Percentiles rank a stretch among this genome's conserved stretches.
Conservation (phyloP, 2,113 vertebrate genomes). For the Empidonax traillii region DNA sequence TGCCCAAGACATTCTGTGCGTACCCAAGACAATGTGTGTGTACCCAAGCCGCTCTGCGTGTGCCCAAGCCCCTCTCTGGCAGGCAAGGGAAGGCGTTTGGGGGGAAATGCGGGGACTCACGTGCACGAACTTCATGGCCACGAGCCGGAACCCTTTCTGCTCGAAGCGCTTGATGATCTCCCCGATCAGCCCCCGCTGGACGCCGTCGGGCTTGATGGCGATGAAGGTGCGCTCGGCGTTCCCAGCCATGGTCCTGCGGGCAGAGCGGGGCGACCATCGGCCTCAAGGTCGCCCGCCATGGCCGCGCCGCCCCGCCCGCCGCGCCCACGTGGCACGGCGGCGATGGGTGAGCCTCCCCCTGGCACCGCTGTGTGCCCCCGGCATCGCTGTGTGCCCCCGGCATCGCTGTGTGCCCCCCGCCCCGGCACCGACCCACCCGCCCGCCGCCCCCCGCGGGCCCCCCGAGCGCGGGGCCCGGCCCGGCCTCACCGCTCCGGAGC, state of each 20-base stretch:
- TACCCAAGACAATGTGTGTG: too few relatives aligned
- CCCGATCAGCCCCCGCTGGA: slow-evolving; percentile 86
- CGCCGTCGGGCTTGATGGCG: slow-evolving; percentile 91
- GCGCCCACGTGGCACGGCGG: neutral
- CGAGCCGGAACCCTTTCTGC: slow-evolving; percentile 81
- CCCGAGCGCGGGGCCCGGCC: neutral
- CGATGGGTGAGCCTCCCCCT: neutral
- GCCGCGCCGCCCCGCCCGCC: neutral
- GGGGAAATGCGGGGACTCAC: neutral
- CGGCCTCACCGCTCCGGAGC: neutral
- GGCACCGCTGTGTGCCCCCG: neutral
- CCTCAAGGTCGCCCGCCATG: slow-evolving; percentile 20
- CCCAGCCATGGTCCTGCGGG: slow-evolving; percentile 29
- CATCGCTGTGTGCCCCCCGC: too few relatives aligned
- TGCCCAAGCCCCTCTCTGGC: too few relatives aligned
- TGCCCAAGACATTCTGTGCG: accelerated
- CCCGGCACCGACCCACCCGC: too few relatives aligned
- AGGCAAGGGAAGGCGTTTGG: accelerated
- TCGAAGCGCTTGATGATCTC: slow-evolving; percentile 88
- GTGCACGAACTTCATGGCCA: slow-evolving; percentile 81
- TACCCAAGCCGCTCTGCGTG: accelerated
- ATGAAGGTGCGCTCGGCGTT: slow-evolving; percentile 85
- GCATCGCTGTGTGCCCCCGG: too few relatives aligned
- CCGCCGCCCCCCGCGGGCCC: neutral
- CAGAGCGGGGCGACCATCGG: neutral